Percentiles rank a stretch among this genome's conserved stretches.
Evolutionary conservation across 2,113 vertebrate genomes (phyloP).

Genomic region (Scatophagus argus): DNA sequence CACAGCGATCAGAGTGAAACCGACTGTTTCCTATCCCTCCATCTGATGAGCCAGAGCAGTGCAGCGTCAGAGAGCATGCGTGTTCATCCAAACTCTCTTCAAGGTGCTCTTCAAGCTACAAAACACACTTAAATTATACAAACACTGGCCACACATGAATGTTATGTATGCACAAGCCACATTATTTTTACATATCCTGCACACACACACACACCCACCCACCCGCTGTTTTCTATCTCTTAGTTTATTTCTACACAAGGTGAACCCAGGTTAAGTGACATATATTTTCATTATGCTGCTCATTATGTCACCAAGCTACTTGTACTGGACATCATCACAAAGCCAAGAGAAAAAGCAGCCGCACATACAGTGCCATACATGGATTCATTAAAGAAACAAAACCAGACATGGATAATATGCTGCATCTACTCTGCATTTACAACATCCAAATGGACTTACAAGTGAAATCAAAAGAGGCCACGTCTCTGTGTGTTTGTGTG

Average conservation of each 20-base stretch:
- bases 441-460: slow-evolving; percentile 43
- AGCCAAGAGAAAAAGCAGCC: not conserved
- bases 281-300: no score
- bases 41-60: slow-evolving; percentile 11
- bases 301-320: slow-evolving; percentile 1
- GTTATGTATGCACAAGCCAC: not conserved
- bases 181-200: no score
- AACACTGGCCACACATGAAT: not conserved
- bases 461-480: not conserved
- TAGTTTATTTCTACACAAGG: not conserved
- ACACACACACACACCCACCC: no score
- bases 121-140: not conserved
- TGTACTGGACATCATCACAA: not conserved
- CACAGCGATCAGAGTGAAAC: not conserved
- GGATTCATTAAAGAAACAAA: slow-evolving; percentile 35
- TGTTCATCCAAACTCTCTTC: slow-evolving; percentile 3
- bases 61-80: not conserved
- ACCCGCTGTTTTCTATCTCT: not conserved
- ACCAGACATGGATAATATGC: slow-evolving; percentile 4
- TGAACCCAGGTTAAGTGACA: slow-evolving; percentile 5
- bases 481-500: slow-evolving; percentile 14
- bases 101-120: not conserved
- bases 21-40: not conserved
- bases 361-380: not conserved
- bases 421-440: slow-evolving; percentile 2